Evolutionary conservation across 2,113 vertebrate genomes (phyloP).

Genomic region (Plecturocebus donacophilus): DNA sequence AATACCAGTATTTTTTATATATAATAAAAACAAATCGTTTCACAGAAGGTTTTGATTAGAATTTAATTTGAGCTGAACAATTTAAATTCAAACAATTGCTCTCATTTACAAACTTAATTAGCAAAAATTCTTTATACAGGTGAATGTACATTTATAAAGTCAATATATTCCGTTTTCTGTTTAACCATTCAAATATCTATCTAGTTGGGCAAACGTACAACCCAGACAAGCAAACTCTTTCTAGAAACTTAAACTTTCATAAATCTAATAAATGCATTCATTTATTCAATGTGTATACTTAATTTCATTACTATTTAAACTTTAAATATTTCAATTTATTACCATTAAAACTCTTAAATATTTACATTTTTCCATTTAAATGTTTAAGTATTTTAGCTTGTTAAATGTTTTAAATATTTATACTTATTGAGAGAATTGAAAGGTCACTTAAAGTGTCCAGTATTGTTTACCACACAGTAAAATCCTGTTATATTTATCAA

Average conservation of each 20-base stretch:
- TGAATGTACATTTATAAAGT: constrained; percentile 34
- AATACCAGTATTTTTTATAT: constrained; percentile 32
- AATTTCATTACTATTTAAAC: constrained; percentile 49
- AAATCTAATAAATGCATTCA: constrained; percentile 55
- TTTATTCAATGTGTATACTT: constrained; percentile 48
- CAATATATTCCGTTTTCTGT: constrained; percentile 47
- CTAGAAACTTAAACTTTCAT: constrained; percentile 38
- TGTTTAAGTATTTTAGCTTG: constrained; percentile 22
- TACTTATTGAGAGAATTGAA: constrained; percentile 33
- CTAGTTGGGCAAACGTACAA: constrained; percentile 48
- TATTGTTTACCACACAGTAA: constrained; percentile 42
- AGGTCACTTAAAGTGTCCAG: neutral
- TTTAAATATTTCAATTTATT: constrained; percentile 50
- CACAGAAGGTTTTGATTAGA: constrained; percentile 62
- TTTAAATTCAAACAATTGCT: constrained; percentile 55
- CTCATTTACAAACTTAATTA: constrained; percentile 67
- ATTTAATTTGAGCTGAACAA: constrained; percentile 27
- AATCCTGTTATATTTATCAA: constrained; percentile 42
- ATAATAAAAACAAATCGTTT: constrained; percentile 50
- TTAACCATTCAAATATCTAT: constrained; percentile 36
- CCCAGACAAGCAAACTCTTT: neutral
- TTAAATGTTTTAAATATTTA: constrained; percentile 30
- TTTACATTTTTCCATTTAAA: constrained; percentile 49
- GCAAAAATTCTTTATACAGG: constrained; percentile 50
- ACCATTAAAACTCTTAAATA: constrained; percentile 44